Evolutionary conservation across 2,113 vertebrate species (phyloP), one percentile per base, ranked within the genome.

Genomic region (Neolamprologus sp.): DNA sequence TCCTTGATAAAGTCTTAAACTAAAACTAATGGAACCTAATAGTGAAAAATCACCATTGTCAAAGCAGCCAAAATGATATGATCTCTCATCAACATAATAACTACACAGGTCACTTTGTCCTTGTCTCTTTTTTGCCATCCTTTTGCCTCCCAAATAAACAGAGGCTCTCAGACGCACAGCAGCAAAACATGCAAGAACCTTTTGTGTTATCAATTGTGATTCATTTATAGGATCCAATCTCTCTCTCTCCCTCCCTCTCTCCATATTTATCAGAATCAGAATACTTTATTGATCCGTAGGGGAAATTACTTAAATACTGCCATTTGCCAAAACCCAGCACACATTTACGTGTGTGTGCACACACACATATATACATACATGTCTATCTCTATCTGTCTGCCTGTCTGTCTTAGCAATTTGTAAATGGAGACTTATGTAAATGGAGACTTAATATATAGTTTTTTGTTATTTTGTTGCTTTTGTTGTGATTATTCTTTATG

Each of bases 41-140:
- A 7, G 83, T 87, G 85, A 92, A 91, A 91, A 88, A 92, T 90
- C 45, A 55, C 89, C 84, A 84, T 87, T 85, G 90, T 89, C 86
- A 81, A 75, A 23, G 58, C 84, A 80, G 82, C 28, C 78, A 80
- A 78, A 88, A 58, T 58, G 21, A 88, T 84, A 81, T 19, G 35
- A 85, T 85, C 75, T 80, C 65, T 85, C 78, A 83, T 60, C 49
- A 53, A 17, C 63, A 73, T 57, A 33, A 81, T 81, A 21, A 68
- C 19, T 42, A 30, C 21, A 9, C 80, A 86, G 90, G 90, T 93
- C 89, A 49, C 55, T 10, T 60, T 49, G 92, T 81, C 92, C 90
- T 92, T 85, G 83, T 90, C 51, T 90, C 37, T 54, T 33, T 65
- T 81, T 49, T 85, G 75, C 42, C 37, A 71, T 89, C 14, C 21